phyloP scores from a whole-genome alignment of 1,140 invertebrate genomes.

The Bombus confusus region DNA sequence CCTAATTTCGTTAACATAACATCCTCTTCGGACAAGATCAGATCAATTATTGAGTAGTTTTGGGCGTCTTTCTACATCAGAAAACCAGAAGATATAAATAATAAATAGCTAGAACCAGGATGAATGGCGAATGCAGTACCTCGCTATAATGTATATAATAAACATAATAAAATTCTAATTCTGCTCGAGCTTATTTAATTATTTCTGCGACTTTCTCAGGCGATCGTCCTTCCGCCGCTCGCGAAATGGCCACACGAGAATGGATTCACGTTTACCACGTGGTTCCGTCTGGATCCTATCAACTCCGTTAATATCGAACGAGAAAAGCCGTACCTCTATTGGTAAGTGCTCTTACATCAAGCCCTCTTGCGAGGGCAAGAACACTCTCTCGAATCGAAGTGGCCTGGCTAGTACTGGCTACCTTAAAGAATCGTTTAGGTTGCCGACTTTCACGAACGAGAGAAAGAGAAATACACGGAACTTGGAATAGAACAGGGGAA shows the following conservation, averaged over 20 bases:
- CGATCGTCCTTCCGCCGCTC: constrained; percentile 97
- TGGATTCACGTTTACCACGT: constrained; percentile 99
- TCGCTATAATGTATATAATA: too few relatives aligned
- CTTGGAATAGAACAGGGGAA: neutral
- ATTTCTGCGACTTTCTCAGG: constrained; percentile 84
- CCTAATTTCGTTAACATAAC: too few relatives aligned
- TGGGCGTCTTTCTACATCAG: too few relatives aligned
- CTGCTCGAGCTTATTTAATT: neutral
- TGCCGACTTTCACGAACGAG: constrained; percentile 5
- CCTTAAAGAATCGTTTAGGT: constrained; percentile 57
- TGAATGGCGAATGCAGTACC: too few relatives aligned
- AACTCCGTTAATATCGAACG: constrained; percentile 99
- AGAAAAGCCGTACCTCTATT: constrained; percentile 99
- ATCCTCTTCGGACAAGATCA: too few relatives aligned
- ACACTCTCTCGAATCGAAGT: constrained; percentile 54
- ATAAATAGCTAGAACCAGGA: too few relatives aligned
- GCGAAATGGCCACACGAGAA: constrained; percentile 99
- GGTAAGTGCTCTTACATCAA: constrained; percentile 86
- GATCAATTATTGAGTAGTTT: too few relatives aligned
- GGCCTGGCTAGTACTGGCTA: constrained; percentile 11
- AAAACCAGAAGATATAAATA: too few relatives aligned
- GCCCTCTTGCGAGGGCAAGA: constrained; percentile 52
- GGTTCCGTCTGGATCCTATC: constrained; percentile 99
- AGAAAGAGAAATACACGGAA: neutral
- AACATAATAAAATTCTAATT: neutral